Percentiles rank a stretch among this genome's conserved stretches.
phyloP scores from a whole-genome alignment of 2,113 vertebrate species.

The Melanotaenia duboulayi region DNA sequence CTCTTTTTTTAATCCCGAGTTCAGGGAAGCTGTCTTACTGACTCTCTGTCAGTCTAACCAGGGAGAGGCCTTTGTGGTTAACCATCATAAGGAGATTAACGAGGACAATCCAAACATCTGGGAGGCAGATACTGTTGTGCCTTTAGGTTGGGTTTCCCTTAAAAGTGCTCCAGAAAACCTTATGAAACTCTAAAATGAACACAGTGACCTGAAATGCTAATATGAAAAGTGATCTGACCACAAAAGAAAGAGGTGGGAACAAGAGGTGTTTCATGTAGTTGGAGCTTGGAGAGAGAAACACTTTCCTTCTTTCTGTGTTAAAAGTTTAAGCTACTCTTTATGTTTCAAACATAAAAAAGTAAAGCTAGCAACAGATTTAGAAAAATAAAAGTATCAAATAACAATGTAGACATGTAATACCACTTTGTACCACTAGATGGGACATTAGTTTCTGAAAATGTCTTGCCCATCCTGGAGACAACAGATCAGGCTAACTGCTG shows the following conservation, averaged over 20 bases:
- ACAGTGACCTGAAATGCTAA: neutral
- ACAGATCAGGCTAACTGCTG: too few species aligned
- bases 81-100: constrained; percentile 20
- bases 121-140: constrained; percentile 6
- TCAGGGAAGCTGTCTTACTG: constrained; percentile 9
- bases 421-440: too few species aligned
- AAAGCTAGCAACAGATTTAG: too few species aligned
- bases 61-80: constrained; percentile 4
- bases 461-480: too few species aligned
- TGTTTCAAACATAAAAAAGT: too few species aligned
- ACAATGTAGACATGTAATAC: too few species aligned
- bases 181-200: constrained; percentile 10
- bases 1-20: neutral
- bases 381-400: too few species aligned
- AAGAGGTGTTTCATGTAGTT: neutral
- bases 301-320: too few species aligned
- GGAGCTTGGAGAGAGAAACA: too few species aligned
- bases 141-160: constrained; percentile 23
- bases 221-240: constrained; percentile 20
- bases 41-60: constrained; percentile 20
- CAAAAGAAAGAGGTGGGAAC: neutral
- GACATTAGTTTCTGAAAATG: too few species aligned
- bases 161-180: neutral
- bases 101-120: constrained; percentile 35
- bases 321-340: too few species aligned